Evolutionary conservation across 2,113 vertebrate species (phyloP).

Genomic region (Actenoides hombroni): DNA sequence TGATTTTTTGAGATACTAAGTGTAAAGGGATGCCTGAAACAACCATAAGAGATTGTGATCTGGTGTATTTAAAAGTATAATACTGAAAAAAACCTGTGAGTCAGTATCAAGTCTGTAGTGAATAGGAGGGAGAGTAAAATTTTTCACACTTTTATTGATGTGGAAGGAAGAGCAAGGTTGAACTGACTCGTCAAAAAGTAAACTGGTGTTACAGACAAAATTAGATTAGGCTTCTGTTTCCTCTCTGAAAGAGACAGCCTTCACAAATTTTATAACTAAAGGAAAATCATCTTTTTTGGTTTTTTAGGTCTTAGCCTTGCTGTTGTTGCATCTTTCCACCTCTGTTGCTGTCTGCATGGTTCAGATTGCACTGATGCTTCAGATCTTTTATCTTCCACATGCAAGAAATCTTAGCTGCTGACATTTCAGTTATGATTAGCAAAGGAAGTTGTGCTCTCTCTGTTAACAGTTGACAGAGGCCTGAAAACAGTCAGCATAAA

Average conservation of each 20-base stretch:
- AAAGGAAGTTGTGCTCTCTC: background rate
- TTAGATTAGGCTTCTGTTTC: background rate
- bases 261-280: background rate
- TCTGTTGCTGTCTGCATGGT: background rate
- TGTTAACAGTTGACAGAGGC: background rate
- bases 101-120: background rate
- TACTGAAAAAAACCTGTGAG: background rate
- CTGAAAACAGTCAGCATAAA: background rate
- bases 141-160: rapidly evolving
- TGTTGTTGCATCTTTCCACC: background rate
- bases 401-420: background rate
- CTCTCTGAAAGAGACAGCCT: background rate
- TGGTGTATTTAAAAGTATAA: background rate
- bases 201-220: background rate
- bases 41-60: background rate
- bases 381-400: background rate
- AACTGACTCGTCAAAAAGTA: background rate
- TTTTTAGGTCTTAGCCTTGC: background rate
- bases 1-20: background rate
- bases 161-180: background rate
- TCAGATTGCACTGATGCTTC: background rate
- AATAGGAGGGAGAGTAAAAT: background rate
- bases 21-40: background rate
- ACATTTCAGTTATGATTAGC: background rate
- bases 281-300: rapidly evolving